A percentile compares a stretch with the other conserved stretches of the same genome.
phyloP scores from a whole-genome alignment of 92 coral and sea anemone species.

The Virgularia gustaviana region DNA sequence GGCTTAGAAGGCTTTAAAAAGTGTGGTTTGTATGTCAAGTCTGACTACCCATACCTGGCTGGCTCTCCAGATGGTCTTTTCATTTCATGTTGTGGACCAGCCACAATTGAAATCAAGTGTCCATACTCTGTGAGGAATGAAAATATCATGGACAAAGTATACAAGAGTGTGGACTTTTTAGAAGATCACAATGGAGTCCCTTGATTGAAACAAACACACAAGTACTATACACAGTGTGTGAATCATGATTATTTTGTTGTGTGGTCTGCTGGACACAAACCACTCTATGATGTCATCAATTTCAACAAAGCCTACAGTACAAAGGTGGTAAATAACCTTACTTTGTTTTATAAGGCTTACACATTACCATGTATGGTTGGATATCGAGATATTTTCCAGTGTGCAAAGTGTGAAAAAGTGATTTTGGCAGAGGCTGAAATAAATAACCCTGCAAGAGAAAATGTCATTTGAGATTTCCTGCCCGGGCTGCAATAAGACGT shows the following conservation, averaged over 20 bases:
- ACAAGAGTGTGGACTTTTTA: slow-evolving; percentile 8
- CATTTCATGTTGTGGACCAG: slow-evolving; percentile 25
- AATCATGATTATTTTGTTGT: neutral
- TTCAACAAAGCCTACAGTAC: slow-evolving; percentile 2
- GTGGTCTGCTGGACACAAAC: slow-evolving; percentile 4
- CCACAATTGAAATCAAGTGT: slow-evolving; percentile 36
- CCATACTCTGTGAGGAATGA: slow-evolving; percentile 20
- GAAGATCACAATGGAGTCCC: slow-evolving; percentile 19
- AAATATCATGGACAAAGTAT: neutral
- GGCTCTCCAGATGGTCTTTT: slow-evolving; percentile 62
- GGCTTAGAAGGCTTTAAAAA: slow-evolving; percentile 50
- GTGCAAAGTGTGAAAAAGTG: slow-evolving; percentile 44
- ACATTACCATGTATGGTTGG: slow-evolving; percentile 41
- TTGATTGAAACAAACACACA: slow-evolving; percentile 48
- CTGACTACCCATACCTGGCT: slow-evolving; percentile 55
- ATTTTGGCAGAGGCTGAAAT: slow-evolving; percentile 46
- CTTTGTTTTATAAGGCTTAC: slow-evolving; percentile 48
- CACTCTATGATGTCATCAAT: slow-evolving; percentile 14
- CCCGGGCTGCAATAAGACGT: too few species aligned
- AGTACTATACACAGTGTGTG: slow-evolving; percentile 50
- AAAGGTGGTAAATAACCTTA: slow-evolving; percentile 23
- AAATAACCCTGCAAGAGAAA: slow-evolving; percentile 14
- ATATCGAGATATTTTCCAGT: slow-evolving; percentile 32
- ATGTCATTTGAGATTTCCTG: slow-evolving; percentile 18
- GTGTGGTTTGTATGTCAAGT: slow-evolving; percentile 54